Percentiles rank a stretch among this genome's conserved stretches.
These are phyloP conservation scores for Rousettus leschenaultii DNA, from an alignment of 2,113 vertebrate genomes.

Conservation along the genomic window DNA sequence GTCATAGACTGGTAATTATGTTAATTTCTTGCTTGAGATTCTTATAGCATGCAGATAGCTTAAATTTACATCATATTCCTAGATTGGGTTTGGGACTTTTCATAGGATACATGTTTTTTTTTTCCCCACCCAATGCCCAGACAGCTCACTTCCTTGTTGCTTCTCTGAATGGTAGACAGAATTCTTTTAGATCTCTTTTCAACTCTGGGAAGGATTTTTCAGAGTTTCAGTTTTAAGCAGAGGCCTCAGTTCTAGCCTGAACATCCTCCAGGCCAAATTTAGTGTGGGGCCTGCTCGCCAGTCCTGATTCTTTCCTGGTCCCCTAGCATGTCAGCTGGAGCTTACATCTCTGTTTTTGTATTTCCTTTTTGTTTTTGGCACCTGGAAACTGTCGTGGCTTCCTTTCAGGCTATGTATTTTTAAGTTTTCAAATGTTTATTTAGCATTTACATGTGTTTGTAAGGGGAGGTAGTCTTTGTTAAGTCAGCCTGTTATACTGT, in stretches of 20 bases:
- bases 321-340: not conserved
- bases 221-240: not conserved
- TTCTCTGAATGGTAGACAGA: not conserved
- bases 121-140: not conserved
- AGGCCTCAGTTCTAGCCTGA: not conserved
- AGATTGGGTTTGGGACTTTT: not conserved
- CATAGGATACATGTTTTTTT: not conserved
- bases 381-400: not conserved
- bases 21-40: constrained; percentile 13
- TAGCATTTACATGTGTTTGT: not conserved
- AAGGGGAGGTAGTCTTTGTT: not conserved
- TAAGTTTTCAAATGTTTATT: constrained; percentile 1
- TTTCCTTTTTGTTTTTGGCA: constrained; percentile 36
- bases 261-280: not conserved
- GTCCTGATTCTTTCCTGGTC: not conserved
- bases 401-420: constrained; percentile 37
- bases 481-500: not conserved
- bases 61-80: not conserved
- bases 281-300: not conserved
- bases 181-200: not conserved
- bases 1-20: not conserved
- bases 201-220: not conserved
- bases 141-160: not conserved
- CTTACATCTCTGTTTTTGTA: constrained; percentile 14
- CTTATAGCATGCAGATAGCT: not conserved